phyloP scores from a whole-genome alignment of 1,140 invertebrate species.

The Cheumatopsyche charites region DNA sequence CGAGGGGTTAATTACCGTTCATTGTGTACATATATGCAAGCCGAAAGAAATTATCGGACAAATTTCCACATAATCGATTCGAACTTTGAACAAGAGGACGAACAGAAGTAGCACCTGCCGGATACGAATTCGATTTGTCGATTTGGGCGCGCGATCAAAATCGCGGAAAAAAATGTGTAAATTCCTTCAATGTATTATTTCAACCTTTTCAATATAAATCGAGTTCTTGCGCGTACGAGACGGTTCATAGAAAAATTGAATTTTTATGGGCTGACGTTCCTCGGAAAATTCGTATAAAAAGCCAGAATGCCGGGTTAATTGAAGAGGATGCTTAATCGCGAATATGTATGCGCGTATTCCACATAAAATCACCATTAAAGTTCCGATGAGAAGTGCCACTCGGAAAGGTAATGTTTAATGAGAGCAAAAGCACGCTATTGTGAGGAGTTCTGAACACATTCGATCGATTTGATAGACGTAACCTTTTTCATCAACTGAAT shows the following conservation, averaged over 20 bases:
- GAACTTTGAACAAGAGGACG: background rate
- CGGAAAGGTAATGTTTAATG: slow-evolving; percentile 14
- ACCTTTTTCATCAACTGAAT: too few relatives aligned
- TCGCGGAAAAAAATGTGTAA: slow-evolving; percentile 7
- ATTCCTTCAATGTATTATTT: too few relatives aligned
- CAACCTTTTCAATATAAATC: too few relatives aligned
- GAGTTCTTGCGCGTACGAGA: too few relatives aligned
- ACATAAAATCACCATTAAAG: slow-evolving; percentile 18
- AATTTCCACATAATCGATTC: slow-evolving; percentile 23
- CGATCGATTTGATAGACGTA: too few relatives aligned
- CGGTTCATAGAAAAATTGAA: too few relatives aligned
- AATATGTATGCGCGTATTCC: background rate
- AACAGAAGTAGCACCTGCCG: slow-evolving; percentile 1
- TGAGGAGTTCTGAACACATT: background rate
- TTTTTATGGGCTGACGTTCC: too few relatives aligned
- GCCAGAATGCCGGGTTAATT: slow-evolving; percentile 3
- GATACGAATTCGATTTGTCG: slow-evolving; percentile 12
- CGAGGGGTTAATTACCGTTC: slow-evolving; percentile 10
- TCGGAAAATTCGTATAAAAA: background rate
- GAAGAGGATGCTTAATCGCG: background rate
- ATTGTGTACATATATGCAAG: background rate
- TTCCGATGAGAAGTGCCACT: background rate
- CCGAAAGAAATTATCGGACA: background rate
- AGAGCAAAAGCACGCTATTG: slow-evolving; percentile 16
- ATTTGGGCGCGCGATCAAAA: background rate